Evolutionary conservation across 2,113 vertebrate genomes (phyloP).

Genomic region (Vireo altiloquus): DNA sequence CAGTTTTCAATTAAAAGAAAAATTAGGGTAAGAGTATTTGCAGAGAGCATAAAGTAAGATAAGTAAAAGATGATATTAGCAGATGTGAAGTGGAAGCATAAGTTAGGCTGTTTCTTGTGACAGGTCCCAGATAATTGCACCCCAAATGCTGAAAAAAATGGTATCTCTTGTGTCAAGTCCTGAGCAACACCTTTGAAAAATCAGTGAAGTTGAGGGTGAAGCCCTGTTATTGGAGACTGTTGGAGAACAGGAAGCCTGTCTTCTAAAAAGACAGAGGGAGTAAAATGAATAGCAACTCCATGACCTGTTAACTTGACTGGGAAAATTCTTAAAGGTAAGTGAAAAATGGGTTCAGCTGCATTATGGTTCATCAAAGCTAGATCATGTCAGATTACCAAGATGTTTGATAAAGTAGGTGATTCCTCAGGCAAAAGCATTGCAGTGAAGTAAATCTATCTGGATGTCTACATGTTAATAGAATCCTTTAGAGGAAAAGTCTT

Average conservation of each 20-base stretch:
- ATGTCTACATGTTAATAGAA: not conserved
- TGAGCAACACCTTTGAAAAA: not conserved
- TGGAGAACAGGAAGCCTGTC: not conserved
- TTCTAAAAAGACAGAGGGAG: not conserved
- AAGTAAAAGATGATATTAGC: not conserved
- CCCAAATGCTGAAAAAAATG: not conserved
- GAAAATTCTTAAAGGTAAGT: not conserved
- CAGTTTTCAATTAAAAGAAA: not conserved
- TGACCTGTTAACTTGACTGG: not conserved
- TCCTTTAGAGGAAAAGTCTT: not conserved
- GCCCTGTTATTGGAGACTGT: not conserved
- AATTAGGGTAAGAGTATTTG: not conserved
- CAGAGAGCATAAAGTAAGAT: not conserved
- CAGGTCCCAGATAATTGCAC: not conserved
- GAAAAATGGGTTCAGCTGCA: not conserved
- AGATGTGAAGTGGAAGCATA: not conserved
- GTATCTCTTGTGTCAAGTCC: not conserved
- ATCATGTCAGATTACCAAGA: not conserved
- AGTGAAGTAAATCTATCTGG: not conserved
- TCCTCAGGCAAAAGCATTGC: not conserved
- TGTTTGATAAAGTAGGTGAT: not conserved
- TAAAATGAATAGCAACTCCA: not conserved
- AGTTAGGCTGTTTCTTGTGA: not conserved
- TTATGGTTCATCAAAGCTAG: not conserved
- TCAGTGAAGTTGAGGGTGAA: not conserved